phyloP scores from a whole-genome alignment of 2,797 vertebrate genomes.

The Enteromius paludinosus region DNA sequence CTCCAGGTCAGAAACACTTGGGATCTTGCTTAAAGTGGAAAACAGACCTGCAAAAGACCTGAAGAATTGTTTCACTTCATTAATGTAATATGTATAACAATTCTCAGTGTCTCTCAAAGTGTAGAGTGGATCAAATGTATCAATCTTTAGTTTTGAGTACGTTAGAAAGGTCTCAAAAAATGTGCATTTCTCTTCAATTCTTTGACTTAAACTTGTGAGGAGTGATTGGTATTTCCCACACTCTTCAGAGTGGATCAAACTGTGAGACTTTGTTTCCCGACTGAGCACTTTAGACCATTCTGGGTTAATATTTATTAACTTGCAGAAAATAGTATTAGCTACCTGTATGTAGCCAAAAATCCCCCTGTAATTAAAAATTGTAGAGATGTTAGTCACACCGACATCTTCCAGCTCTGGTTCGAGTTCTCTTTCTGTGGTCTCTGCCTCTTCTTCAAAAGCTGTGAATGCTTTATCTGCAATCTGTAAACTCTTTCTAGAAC shows the following conservation, averaged over 20 bases:
- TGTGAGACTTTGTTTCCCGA: neutral
- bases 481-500: neutral
- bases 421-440: conserved; percentile 2
- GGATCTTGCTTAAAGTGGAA: neutral
- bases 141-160: conserved; percentile 33
- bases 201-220: conserved; percentile 20
- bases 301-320: neutral
- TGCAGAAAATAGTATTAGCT: conserved; percentile 27
- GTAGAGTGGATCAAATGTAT: conserved; percentile 11
- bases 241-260: neutral
- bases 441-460: conserved; percentile 36
- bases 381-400: conserved; percentile 3
- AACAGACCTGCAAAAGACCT: conserved; percentile 41
- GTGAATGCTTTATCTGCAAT: conserved; percentile 8
- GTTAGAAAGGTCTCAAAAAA: conserved; percentile 51
- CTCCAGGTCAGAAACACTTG: neutral
- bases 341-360: conserved; percentile 48
- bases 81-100: conserved; percentile 6
- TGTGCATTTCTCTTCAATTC: conserved; percentile 4
- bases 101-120: neutral
- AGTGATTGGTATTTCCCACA: neutral
- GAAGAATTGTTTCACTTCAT: neutral
- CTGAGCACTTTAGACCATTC: conserved; percentile 34
- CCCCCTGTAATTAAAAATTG: conserved; percentile 50
- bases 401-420: neutral